phyloP scores from a whole-genome alignment of 2,113 vertebrate species.

The Rynchops niger region DNA sequence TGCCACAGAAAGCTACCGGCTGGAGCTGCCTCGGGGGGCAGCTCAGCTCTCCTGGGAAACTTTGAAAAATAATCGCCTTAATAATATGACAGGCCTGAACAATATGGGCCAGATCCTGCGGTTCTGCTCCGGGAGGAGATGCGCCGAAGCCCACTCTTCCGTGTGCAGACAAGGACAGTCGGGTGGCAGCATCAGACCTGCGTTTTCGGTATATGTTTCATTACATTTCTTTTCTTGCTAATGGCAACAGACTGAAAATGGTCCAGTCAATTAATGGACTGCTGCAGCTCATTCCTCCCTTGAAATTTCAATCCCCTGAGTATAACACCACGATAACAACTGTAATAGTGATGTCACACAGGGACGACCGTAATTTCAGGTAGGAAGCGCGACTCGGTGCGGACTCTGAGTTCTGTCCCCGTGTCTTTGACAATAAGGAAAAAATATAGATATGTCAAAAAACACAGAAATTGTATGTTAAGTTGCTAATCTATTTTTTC shows the following conservation, averaged over 20 bases:
- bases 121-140: background rate
- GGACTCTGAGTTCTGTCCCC: background rate
- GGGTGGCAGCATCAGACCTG: background rate
- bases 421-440: background rate
- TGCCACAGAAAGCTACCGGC: background rate
- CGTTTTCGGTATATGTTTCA: background rate
- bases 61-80: slow-evolving; percentile 28
- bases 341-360: background rate
- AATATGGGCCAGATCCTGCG: slow-evolving; percentile 22
- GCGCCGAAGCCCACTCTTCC: fast-evolving
- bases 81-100: slow-evolving; percentile 4
- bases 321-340: background rate
- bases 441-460: background rate
- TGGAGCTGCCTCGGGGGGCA: slow-evolving; percentile 21
- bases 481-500: background rate
- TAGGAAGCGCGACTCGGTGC: background rate
- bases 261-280: background rate
- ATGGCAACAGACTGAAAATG: background rate
- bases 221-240: background rate
- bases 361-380: background rate
- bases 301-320: background rate
- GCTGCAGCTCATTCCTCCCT: background rate
- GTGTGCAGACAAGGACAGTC: fast-evolving
- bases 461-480: background rate
- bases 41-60: slow-evolving; percentile 1